Evolutionary conservation across 2,888 invertebrate genomes (phyloP).

Genomic region (Ectobius pallidus): DNA sequence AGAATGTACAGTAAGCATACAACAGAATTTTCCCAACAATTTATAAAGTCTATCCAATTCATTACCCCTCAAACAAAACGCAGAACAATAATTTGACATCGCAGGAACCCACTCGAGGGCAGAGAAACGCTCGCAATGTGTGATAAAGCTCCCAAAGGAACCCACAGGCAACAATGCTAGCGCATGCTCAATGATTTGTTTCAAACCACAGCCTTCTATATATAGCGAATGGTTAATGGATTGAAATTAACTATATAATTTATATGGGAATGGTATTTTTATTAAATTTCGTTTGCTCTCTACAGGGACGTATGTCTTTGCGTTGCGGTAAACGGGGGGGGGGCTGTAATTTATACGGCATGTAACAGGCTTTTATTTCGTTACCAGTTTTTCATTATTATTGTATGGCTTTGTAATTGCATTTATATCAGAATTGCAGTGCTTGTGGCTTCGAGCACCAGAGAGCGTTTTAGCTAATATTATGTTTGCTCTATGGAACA

Average conservation of each 20-base stretch:
- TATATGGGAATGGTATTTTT: conserved; percentile 7
- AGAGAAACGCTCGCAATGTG: neutral
- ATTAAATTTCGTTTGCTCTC: conserved; percentile 7
- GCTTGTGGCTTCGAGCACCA: neutral
- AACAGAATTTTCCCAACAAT: neutral
- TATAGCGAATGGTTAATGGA: neutral
- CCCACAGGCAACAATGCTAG: no score
- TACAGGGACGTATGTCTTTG: neutral
- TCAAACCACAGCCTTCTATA: neutral
- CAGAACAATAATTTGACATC: neutral
- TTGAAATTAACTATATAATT: conserved; percentile 17
- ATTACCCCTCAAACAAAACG: neutral
- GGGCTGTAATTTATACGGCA: neutral
- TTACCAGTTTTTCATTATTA: neutral
- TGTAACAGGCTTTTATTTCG: neutral
- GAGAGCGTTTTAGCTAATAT: neutral
- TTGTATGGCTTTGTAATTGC: neutral
- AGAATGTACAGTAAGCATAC: no score
- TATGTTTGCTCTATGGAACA: neutral
- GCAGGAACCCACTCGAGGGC: neutral
- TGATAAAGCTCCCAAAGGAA: neutral
- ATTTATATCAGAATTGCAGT: neutral
- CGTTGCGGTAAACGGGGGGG: neutral
- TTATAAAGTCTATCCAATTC: neutral
- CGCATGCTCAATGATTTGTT: neutral